phyloP scores from a whole-genome alignment of 1,140 invertebrate species.

The Phymorhynchus buccinoides region DNA sequence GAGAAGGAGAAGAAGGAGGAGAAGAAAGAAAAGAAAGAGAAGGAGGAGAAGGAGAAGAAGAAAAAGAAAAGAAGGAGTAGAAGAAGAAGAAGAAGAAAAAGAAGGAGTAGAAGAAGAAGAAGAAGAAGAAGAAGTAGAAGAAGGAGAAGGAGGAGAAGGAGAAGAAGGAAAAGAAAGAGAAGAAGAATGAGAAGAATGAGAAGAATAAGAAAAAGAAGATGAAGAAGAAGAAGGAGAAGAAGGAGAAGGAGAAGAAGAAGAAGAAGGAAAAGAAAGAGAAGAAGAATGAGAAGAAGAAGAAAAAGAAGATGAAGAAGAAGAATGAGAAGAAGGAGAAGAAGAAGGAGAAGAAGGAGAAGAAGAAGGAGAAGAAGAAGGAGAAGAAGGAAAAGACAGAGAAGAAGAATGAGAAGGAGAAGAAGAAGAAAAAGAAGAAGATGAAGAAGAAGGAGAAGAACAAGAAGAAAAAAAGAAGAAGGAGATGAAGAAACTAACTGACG shows the following conservation, averaged over 20 bases:
- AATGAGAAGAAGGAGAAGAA: neutral
- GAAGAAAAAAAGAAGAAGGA: slow-evolving; percentile 9
- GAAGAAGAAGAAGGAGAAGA: neutral
- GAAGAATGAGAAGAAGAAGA: too few relatives aligned
- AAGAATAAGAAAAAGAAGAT: too few relatives aligned
- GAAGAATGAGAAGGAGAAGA: neutral
- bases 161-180: neutral
- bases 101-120: too few relatives aligned
- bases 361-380: neutral
- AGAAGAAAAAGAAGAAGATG: neutral
- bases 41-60: neutral
- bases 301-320: neutral
- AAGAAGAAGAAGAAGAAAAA: too few relatives aligned
- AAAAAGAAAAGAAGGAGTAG: neutral
- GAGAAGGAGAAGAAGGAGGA: neutral
- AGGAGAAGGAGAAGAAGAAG: neutral
- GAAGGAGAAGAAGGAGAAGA: neutral
- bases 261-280: neutral
- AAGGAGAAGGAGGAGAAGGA: neutral
- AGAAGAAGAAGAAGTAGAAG: neutral
- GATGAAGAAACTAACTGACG: neutral
- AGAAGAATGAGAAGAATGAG: neutral
- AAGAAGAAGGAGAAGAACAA: neutral
- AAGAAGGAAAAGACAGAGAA: neutral
- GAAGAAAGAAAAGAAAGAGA: neutral